Percentiles rank a stretch among this genome's conserved stretches.
phyloP scores from a whole-genome alignment of 2,113 vertebrate species.

The Psephotus haematonotus region DNA sequence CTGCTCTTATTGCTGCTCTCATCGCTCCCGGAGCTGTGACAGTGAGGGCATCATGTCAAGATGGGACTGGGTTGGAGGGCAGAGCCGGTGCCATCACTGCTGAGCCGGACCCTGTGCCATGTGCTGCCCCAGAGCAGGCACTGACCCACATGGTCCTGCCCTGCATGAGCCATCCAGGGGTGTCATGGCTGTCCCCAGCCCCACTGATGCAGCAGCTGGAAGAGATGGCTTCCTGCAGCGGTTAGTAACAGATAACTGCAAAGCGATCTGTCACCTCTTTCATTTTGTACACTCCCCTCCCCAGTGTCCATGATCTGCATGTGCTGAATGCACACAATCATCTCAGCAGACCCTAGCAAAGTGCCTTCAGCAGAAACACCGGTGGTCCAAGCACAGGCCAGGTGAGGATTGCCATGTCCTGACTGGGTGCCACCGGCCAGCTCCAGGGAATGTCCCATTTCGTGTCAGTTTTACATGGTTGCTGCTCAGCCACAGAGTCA shows the following conservation, averaged over 20 bases:
- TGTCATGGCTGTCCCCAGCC: neutral
- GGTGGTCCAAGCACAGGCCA: rapidly evolving
- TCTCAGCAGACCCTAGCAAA: neutral
- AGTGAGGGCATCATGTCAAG: rapidly evolving
- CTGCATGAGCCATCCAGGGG: rapidly evolving
- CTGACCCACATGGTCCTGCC: neutral
- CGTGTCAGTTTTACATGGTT: neutral
- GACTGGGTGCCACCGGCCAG: rapidly evolving
- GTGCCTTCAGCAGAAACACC: neutral
- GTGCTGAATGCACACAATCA: rapidly evolving
- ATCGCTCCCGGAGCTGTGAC: rapidly evolving
- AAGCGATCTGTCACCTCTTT: neutral
- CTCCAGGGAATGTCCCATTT: neutral
- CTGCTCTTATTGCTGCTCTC: neutral
- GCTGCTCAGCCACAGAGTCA: neutral
- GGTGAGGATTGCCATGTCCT: rapidly evolving
- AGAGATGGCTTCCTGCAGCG: neutral
- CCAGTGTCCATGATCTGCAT: rapidly evolving
- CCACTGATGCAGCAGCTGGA: neutral
- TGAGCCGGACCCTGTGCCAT: rapidly evolving
- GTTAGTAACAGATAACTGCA: neutral
- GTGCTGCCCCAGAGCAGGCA: neutral
- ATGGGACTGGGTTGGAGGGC: rapidly evolving
- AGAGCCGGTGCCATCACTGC: rapidly evolving
- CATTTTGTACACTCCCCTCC: neutral